Evolutionary conservation across 2,797 vertebrate species (phyloP).

Genomic region (Acrossocheilus wenchowensis): DNA sequence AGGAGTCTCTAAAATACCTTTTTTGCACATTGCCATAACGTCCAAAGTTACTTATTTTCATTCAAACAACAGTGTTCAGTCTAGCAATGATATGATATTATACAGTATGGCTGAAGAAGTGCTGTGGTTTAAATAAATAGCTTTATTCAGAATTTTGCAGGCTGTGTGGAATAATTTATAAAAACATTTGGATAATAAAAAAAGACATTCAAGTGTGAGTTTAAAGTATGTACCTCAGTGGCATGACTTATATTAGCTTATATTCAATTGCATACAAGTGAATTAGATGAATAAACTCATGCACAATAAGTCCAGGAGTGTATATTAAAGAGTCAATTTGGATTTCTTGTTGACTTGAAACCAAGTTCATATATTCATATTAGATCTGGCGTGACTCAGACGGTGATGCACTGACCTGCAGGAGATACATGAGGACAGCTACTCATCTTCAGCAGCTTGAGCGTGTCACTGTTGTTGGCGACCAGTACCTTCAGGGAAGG

Average conservation of each 20-base stretch:
- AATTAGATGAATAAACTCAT: neutral
- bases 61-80: neutral
- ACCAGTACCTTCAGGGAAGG: slow-evolving; percentile 93
- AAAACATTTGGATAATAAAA: neutral
- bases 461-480: slow-evolving; percentile 95
- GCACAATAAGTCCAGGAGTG: neutral
- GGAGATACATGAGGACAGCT: slow-evolving; percentile 97
- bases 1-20: too few species aligned
- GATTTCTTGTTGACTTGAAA: slow-evolving; percentile 6
- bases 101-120: neutral
- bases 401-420: slow-evolving; percentile 79
- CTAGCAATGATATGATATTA: neutral
- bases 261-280: neutral
- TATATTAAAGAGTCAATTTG: neutral
- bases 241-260: neutral
- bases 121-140: neutral
- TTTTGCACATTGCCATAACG: neutral
- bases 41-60: neutral
- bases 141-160: neutral
- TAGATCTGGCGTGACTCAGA: neutral
- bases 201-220: neutral
- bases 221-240: neutral
- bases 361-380: slow-evolving; percentile 8
- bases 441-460: slow-evolving; percentile 97
- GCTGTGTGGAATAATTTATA: neutral